phyloP scores from a whole-genome alignment of 2,797 vertebrate species.

The Crenichthys baileyi region DNA sequence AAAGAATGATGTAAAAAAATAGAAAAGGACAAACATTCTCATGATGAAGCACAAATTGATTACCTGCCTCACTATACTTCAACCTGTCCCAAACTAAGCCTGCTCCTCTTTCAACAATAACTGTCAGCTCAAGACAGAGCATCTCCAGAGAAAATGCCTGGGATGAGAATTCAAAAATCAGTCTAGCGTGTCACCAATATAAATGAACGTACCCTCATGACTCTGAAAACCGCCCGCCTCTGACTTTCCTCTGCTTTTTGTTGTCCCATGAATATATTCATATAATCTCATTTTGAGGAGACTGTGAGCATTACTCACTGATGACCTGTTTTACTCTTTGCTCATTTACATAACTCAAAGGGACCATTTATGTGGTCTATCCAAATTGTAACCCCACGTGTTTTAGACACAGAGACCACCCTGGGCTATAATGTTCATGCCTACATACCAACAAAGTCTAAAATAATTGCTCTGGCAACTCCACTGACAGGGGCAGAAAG shows the following conservation, averaged over 20 bases:
- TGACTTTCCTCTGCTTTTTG: slow-evolving; percentile 42
- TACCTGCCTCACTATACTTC: slow-evolving; percentile 46
- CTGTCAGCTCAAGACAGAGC: slow-evolving; percentile 50
- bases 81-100: slow-evolving; percentile 40
- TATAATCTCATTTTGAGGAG: slow-evolving; percentile 65
- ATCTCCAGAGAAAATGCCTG: slow-evolving; percentile 31
- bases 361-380: slow-evolving; percentile 64
- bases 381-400: slow-evolving; percentile 29
- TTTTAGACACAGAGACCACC: slow-evolving; percentile 61
- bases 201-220: slow-evolving; percentile 63
- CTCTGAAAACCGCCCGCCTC: slow-evolving; percentile 48
- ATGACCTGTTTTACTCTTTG: slow-evolving; percentile 31
- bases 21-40: slow-evolving; percentile 32
- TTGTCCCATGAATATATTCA: slow-evolving; percentile 78
- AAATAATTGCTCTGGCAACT: slow-evolving; percentile 69
- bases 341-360: slow-evolving; percentile 67
- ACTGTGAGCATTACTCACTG: slow-evolving; percentile 44
- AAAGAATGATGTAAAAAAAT: slow-evolving; percentile 11
- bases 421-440: slow-evolving; percentile 70
- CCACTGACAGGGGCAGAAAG: slow-evolving; percentile 33
- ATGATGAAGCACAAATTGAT: slow-evolving; percentile 61
- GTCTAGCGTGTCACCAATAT: slow-evolving; percentile 57
- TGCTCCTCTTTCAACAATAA: slow-evolving; percentile 41
- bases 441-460: slow-evolving; percentile 64
- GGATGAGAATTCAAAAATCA: slow-evolving; percentile 62